phyloP scores from a whole-genome alignment of 2,797 vertebrate species.

The Austrolebias charrua region DNA sequence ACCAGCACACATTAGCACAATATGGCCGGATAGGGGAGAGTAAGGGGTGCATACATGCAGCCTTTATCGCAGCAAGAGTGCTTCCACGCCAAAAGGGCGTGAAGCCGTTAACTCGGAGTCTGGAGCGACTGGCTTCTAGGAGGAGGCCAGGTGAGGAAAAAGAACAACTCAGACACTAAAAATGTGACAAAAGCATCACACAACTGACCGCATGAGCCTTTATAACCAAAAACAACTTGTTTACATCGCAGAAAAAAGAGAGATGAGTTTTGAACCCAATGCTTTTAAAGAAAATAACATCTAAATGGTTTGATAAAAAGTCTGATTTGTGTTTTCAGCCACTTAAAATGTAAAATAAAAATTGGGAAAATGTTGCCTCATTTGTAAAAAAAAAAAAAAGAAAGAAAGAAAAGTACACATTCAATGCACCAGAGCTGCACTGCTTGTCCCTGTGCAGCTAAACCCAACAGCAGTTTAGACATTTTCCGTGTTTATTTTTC shows the following conservation, averaged over 20 bases:
- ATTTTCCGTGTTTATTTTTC: not conserved
- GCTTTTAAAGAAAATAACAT: not conserved
- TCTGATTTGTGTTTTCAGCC: not conserved
- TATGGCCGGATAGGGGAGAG: constrained; percentile 61
- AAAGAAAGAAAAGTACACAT: too few relatives aligned
- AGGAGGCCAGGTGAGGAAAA: constrained; percentile 27
- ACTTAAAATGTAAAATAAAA: not conserved
- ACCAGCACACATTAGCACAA: constrained; percentile 69
- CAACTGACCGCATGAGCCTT: not conserved
- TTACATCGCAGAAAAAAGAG: not conserved
- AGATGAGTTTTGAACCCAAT: not conserved
- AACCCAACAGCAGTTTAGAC: not conserved
- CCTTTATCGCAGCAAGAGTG: constrained; percentile 46
- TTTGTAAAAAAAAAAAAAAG: not conserved
- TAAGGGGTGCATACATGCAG: constrained; percentile 46
- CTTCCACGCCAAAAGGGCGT: constrained; percentile 27
- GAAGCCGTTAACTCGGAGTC: constrained; percentile 41
- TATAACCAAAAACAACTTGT: not conserved
- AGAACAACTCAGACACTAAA: not conserved
- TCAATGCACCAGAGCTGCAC: not conserved
- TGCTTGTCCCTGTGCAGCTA: not conserved
- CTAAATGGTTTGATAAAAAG: not conserved
- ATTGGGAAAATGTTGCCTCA: not conserved
- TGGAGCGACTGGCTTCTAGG: constrained; percentile 12
- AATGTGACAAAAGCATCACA: not conserved